phyloP scores from a whole-genome alignment of 2,113 vertebrate genomes.

The Machaerirhynchus nigripectus region DNA sequence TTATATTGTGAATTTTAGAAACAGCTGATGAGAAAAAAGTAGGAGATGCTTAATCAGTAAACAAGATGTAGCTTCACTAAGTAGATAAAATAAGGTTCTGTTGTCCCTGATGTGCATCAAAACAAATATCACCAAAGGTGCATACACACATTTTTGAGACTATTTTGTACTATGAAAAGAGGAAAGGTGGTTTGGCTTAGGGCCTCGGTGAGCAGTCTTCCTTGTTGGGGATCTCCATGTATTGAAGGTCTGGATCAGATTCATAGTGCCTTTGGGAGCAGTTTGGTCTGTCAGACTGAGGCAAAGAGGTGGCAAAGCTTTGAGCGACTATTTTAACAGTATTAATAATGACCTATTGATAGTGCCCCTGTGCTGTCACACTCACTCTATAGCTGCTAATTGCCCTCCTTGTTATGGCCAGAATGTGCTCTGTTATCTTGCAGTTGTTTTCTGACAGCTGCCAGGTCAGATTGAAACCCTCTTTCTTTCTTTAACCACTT shows the following conservation, averaged over 20 bases:
- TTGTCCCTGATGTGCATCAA: neutral
- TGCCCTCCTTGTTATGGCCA: neutral
- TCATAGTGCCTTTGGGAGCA: neutral
- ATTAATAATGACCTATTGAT: neutral
- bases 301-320: neutral
- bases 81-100: neutral
- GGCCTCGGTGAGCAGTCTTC: neutral
- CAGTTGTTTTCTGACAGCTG: neutral
- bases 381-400: neutral
- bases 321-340: neutral
- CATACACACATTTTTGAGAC: neutral
- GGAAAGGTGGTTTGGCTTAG: neutral
- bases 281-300: neutral
- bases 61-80: neutral
- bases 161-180: neutral
- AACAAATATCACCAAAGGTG: neutral
- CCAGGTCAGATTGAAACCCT: neutral
- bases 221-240: neutral
- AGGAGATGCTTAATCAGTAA: neutral
- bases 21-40: neutral
- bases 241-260: neutral
- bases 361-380: neutral
- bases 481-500: neutral
- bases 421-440: neutral
- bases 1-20: neutral